Evolutionary conservation across 2,888 invertebrate genomes (phyloP), one percentile per base, ranked within the genome.

Genomic region (Hoplodrina ambigua): DNA sequence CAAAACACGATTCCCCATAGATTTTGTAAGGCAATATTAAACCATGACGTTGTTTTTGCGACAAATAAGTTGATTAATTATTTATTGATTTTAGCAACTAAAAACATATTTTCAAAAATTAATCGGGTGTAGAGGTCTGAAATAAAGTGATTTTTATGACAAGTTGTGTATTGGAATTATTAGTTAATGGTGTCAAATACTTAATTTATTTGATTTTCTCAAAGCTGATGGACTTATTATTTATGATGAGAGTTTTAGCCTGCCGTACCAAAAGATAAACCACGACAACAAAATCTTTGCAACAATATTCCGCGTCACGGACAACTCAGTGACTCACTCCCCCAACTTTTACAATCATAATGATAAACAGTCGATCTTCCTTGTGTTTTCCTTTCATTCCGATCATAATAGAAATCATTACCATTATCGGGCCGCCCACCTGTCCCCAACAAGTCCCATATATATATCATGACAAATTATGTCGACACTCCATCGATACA

Each of bases 391-490:
- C 54, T 78, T 78, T 81, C 72, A 81, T 71, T 72, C 41, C 41
- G 25, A 64, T 67, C 63, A 67, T 78, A 78, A 78, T 81, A 64
- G 82, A 61, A 78, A 78, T 81, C 82, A 78, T 81, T 66, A 78
- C 66, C 72, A 67, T 46, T 67, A 81, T 81, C 72, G 54, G n/a
- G 4, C 1, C 60, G 3, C 58, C 78, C 82, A 78, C 78, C 82
- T 78, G 72, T 20, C 71, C 46, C 59, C 20, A 55, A 67, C 78
- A 54, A 60, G 25, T 49, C 33, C 53, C 72, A 11, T 64, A 61
- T 52, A 11, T 64, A 60, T 49, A 61, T 61, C 60, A 54, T 59
- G 63, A 72, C 72, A 78, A 67, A 71, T 78, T 59, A 67, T 60
- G 52, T 78, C 64, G 53, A 41, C 53, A 71, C 79, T 58, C 63